These are phyloP conservation scores for Phaonia tiefii DNA, from an alignment of 2,888 invertebrate species.

Conservation along the genomic window DNA sequence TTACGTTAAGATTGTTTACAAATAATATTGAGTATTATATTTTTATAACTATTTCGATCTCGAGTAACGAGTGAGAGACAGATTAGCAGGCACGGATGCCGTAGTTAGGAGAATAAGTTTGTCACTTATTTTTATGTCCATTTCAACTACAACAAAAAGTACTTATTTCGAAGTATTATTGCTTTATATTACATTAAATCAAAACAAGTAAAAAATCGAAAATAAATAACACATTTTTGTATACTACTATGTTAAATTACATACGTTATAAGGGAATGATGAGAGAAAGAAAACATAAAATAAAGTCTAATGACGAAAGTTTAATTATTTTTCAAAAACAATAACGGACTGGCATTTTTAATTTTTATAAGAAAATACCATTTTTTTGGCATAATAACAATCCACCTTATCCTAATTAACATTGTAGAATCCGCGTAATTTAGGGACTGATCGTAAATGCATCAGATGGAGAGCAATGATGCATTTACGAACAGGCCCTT, in stretches of 20 bases:
- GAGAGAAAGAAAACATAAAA: conserved; percentile 44
- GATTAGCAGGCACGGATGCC: not conserved
- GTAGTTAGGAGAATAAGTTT: conserved; percentile 3
- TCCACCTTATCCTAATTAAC: no score
- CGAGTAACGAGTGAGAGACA: not conserved
- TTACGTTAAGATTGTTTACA: conserved; percentile 43
- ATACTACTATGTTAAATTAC: conserved; percentile 53
- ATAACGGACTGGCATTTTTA: no score
- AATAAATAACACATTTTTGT: conserved; percentile 49
- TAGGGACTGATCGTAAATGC: no score
- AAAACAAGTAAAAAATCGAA: conserved; percentile 30
- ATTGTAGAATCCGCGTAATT: no score
- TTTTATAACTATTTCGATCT: conserved; percentile 21
- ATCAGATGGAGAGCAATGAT: no score
- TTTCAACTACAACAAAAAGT: conserved; percentile 45
- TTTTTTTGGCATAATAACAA: no score
- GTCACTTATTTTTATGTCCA: conserved; percentile 11
- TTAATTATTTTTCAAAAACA: conserved; percentile 47
- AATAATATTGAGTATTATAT: conserved; percentile 36
- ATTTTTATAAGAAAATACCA: no score
- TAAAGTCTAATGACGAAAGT: conserved; percentile 42
- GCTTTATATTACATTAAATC: conserved; percentile 53
- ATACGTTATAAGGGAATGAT: conserved; percentile 1
- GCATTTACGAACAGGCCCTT: no score
- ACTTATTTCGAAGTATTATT: conserved; percentile 62